Base-by-base conservation (phyloP, 2,888 invertebrate species). In the Lapara coniferarum region DNA sequence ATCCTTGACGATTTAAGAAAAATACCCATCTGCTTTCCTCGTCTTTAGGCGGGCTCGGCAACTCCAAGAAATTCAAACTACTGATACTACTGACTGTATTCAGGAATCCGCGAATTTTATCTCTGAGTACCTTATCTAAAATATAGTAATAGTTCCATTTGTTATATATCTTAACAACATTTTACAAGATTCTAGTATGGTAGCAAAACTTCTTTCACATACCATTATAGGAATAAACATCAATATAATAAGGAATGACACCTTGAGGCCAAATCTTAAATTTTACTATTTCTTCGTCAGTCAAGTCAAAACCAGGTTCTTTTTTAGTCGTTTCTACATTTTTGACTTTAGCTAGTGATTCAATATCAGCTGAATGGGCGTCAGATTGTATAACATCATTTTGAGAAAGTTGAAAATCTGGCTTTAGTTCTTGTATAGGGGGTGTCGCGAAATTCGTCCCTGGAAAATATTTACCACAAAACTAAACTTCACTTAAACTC, bases 201-300 rank as follows among this genome's bases (percentile, higher is more conserved):
- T 37, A 2, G 8, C 7, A 37, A 7, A 5, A 37, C 5, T 16
- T 49, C 30, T 19, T 51, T 52, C 25, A 73, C 84, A 75, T 79
- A 92, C 92, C 92, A 71, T 68, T 73, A 67, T 83, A 92, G 5
- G 92, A 91, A 51, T 78, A 71, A 0, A 82, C 80, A 72, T 93
- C 92, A 44, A 92, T 91, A 70, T 82, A 90, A 72, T 88, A 93
- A 0, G 89, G 89, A 70, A 92, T 83, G 0, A 81, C 70, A 46
- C 88, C 93, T 59, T 77, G 72, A 0, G 80, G 81, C 92, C 92
- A 93, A n/a, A 93, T 73, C 59, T 90, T 90, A 12, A 89, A 84
- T 66, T 85, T 87, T 5, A 53, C 37, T 1, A 87, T 87, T 73
- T 90, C 87, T 10, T 81, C 75, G 10, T 80, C 72, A 44, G 69